These are phyloP conservation scores for Rhinoptilus africanus DNA, from an alignment of 2,113 vertebrate genomes.

Conservation along the genomic window DNA sequence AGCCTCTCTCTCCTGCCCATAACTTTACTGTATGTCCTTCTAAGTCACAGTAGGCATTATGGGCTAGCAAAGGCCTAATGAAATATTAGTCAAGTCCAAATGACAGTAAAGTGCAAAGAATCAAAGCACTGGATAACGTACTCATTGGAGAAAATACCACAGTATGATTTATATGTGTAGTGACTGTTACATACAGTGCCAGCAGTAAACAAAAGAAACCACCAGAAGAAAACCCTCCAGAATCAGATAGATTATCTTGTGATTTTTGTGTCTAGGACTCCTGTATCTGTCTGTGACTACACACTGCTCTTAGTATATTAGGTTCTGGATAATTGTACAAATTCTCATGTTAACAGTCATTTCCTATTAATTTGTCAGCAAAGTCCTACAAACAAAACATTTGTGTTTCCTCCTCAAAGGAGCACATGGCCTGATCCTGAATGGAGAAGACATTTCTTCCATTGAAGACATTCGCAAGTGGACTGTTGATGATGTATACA, in stretches of 20 bases:
- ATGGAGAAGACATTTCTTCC: conserved; percentile 78
- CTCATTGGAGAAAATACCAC: neutral
- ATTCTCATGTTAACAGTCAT: neutral
- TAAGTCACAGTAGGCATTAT: neutral
- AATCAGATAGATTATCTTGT: neutral
- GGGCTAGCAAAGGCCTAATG: neutral
- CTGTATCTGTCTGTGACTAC: neutral
- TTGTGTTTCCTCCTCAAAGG: conserved; percentile 67
- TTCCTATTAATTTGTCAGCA: neutral
- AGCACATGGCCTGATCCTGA: conserved; percentile 76
- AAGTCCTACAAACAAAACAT: neutral
- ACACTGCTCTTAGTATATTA: neutral
- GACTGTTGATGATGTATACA: conserved; percentile 88
- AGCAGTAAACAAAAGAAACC: neutral
- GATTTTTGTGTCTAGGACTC: neutral
- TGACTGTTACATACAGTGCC: neutral
- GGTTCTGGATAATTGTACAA: neutral
- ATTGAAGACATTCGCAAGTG: conserved; percentile 89
- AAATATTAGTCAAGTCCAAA: neutral
- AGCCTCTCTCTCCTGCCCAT: neutral
- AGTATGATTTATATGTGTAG: neutral
- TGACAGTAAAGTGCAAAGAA: neutral
- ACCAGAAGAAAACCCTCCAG: neutral
- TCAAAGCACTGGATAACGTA: neutral
- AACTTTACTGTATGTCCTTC: neutral